phyloP scores from a whole-genome alignment of 2,888 invertebrate genomes.

The Trichogramma dendrolimi region DNA sequence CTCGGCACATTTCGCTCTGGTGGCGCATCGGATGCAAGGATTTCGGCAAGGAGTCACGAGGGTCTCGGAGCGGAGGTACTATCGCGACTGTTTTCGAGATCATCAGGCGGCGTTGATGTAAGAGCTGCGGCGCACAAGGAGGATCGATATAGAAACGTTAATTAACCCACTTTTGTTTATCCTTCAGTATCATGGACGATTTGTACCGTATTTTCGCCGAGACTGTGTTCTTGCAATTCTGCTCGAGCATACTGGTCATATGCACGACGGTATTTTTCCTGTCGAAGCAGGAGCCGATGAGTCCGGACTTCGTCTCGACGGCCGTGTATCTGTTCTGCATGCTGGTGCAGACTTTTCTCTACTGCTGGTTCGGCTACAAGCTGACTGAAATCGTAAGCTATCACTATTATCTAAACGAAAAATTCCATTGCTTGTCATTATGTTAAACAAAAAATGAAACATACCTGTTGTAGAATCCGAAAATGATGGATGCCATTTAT shows the following conservation, averaged over 20 bases:
- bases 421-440: too few relatives aligned
- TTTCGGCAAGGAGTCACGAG: background rate
- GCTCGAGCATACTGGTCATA: background rate
- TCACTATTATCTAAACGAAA: too few relatives aligned
- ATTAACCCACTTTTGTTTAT: background rate
- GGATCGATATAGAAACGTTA: too few relatives aligned
- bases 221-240: background rate
- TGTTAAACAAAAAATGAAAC: too few relatives aligned
- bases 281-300: constrained; percentile 1
- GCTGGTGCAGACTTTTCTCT: constrained; percentile 2
- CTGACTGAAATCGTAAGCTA: background rate
- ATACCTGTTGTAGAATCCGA: constrained; percentile 1
- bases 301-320: background rate
- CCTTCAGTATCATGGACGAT: background rate
- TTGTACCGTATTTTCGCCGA: background rate
- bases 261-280: constrained; percentile 6
- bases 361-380: constrained; percentile 5
- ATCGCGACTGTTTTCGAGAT: background rate
- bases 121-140: too few relatives aligned
- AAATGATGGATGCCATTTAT: constrained; percentile 14
- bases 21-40: background rate
- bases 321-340: background rate
- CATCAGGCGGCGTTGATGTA: background rate
- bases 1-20: background rate
- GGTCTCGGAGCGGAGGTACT: background rate